phyloP scores from a whole-genome alignment of 37 sponge, comb jelly and placozoan species.

The Haliclona indistincta region DNA sequence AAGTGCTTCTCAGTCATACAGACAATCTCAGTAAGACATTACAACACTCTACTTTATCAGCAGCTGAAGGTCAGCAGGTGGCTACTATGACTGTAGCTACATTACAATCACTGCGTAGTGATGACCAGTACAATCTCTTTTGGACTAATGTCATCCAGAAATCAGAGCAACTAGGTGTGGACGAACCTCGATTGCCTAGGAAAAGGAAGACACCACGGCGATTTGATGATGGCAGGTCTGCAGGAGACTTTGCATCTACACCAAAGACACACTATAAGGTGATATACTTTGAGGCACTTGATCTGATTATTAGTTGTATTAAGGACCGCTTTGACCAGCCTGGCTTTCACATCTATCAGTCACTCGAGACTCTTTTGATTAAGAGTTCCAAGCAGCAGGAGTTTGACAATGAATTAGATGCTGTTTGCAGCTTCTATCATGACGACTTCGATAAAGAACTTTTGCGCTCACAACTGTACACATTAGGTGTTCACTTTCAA shows the following conservation, averaged over 20 bases:
- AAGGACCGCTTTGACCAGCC: slow-evolving; percentile 46
- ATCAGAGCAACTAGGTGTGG: neutral
- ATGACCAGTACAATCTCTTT: slow-evolving; percentile 27
- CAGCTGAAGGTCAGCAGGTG: slow-evolving; percentile 17
- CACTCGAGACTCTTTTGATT: too few species aligned
- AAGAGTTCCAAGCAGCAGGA: slow-evolving; percentile 21
- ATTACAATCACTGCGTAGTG: slow-evolving; percentile 29
- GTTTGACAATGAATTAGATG: slow-evolving; percentile 11
- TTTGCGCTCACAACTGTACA: slow-evolving; percentile 16
- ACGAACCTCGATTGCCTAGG: slow-evolving; percentile 26
- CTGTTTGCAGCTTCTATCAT: slow-evolving; percentile 17
- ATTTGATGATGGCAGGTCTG: slow-evolving; percentile 25
- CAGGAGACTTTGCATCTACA: slow-evolving; percentile 10
- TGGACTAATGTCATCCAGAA: neutral
- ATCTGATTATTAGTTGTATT: slow-evolving; percentile 31
- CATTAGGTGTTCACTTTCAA: slow-evolving; percentile 31
- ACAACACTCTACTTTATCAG: slow-evolving; percentile 15
- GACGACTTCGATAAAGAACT: slow-evolving; percentile 17
- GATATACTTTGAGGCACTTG: slow-evolving; percentile 62
- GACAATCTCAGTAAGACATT: slow-evolving; percentile 55
- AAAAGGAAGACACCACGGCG: slow-evolving; percentile 33
- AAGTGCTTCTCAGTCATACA: slow-evolving; percentile 27
- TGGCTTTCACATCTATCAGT: slow-evolving; percentile 37
- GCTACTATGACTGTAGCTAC: slow-evolving; percentile 39
- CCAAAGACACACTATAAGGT: slow-evolving; percentile 31